phyloP scores from a whole-genome alignment of 2,888 invertebrate genomes.

The Danaus chrysippus region DNA sequence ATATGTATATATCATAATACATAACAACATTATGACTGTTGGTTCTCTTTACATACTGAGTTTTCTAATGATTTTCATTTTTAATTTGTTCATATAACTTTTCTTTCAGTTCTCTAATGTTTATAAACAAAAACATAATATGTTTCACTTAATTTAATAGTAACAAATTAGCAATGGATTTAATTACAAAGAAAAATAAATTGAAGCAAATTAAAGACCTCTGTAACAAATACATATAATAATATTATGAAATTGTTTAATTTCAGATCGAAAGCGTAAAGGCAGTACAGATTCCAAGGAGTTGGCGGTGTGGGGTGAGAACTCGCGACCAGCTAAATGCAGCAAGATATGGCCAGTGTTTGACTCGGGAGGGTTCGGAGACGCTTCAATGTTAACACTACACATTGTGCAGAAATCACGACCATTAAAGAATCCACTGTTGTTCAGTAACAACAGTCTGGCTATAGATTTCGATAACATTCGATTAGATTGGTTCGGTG shows the following conservation, averaged over 20 bases:
- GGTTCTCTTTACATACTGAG: too few relatives aligned
- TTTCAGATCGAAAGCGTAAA: conserved; percentile 69
- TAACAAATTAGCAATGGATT: too few relatives aligned
- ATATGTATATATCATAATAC: too few relatives aligned
- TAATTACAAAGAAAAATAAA: too few relatives aligned
- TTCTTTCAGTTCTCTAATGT: too few relatives aligned
- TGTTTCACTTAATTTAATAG: too few relatives aligned
- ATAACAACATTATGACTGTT: too few relatives aligned
- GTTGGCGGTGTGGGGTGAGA: conserved; percentile 55
- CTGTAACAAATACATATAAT: background rate
- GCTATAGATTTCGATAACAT: conserved; percentile 39
- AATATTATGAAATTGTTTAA: conserved; percentile 15
- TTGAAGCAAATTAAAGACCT: too few relatives aligned
- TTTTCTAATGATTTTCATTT: too few relatives aligned
- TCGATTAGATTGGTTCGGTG: conserved; percentile 54
- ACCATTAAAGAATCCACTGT: conserved; percentile 49
- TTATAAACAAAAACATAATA: too few relatives aligned
- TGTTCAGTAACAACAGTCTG: conserved; percentile 41
- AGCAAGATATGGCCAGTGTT: conserved; percentile 75
- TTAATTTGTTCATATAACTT: too few relatives aligned
- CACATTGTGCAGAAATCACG: conserved; percentile 49
- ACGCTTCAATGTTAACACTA: conserved; percentile 49
- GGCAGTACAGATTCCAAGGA: conserved; percentile 52
- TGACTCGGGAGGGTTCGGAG: conserved; percentile 71
- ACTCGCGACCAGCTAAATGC: conserved; percentile 56